phyloP scores from a whole-genome alignment of 2,888 invertebrate species.

The Xylota sylvarum region DNA sequence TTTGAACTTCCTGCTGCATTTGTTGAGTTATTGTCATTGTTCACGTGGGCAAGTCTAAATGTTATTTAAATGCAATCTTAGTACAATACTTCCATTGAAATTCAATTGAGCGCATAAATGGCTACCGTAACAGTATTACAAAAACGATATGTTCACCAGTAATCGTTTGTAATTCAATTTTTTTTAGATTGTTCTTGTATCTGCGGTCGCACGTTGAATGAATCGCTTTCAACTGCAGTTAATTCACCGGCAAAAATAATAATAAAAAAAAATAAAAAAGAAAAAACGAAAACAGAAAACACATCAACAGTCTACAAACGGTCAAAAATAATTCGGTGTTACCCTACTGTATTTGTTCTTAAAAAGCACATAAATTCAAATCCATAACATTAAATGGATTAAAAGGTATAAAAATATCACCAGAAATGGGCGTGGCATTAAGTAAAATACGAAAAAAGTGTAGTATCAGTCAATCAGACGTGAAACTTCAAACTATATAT shows the following conservation, averaged over 20 bases:
- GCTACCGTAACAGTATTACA: conserved; percentile 2
- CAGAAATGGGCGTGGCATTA: no score
- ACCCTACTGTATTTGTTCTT: background rate
- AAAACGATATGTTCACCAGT: conserved; percentile 2
- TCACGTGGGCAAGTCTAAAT: background rate
- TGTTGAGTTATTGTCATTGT: background rate
- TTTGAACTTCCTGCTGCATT: no score
- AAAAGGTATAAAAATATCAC: no score
- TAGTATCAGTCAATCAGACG: no score
- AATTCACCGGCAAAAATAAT: background rate
- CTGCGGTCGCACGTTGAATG: conserved; percentile 5
- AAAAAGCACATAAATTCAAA: no score
- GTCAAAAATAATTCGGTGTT: background rate
- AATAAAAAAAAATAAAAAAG: background rate
- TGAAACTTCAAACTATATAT: no score
- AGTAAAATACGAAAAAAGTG: no score
- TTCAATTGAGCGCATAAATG: conserved; percentile 24
- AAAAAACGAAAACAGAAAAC: background rate
- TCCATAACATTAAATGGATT: no score
- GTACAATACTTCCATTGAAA: conserved; percentile 6
- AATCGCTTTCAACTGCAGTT: conserved; percentile 23
- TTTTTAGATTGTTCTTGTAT: conserved; percentile 1
- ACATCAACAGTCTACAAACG: background rate
- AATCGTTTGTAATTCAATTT: background rate
- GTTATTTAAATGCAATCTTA: background rate